Base-by-base conservation (phyloP, 2,888 invertebrate genomes). In the Tenodera sinensis region DNA sequence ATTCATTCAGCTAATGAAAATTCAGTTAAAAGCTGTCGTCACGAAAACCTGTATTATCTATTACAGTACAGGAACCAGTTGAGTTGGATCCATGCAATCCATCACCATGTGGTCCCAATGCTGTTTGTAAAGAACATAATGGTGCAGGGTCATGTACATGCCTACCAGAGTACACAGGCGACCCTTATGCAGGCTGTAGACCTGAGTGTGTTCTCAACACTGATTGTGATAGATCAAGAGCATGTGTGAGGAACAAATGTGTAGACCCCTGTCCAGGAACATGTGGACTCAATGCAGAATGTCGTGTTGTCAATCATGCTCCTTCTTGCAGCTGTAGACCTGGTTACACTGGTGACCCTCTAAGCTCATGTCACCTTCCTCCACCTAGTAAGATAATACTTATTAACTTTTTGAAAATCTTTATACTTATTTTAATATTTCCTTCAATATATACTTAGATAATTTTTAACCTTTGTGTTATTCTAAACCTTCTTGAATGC, bases 181-280 rank as follows among this genome's bases (percentile, higher is more conserved):
- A 98, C 94, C 98, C 98, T 2, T 97, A 98, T 91, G 93, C 95
- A 84, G 96, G 96, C 84, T 97, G 97, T 92, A 95, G 97, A 91
- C 97, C 97, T 7, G 97, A 97, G 93, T 97, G 97, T 93, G 95
- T 96, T n/a, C 93, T 96, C 7, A 98, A 98, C 93, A 96, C 96
- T 14, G 98, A 98, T 92, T 98, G 98, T 93, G 94, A 96, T 9
- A 95, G 95, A 92, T 95, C 96, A 91, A 96, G 95, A 93, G 96
- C 97, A 42, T 98, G 98, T 92, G 94, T 96, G 88, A 97, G 97
- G 92, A 97, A 97, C 93, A 97, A 97, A 94, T 98, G 98, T 92
- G 95, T 95, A 92, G 96, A 98, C 93, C 97, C 98, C 28, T 98
- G 98, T 92, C 95, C 95, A 47, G 97, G 97, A 91, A 96, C 97